Evolutionary conservation across 2,888 invertebrate genomes (phyloP).

Genomic region (Diarsia dahlii): DNA sequence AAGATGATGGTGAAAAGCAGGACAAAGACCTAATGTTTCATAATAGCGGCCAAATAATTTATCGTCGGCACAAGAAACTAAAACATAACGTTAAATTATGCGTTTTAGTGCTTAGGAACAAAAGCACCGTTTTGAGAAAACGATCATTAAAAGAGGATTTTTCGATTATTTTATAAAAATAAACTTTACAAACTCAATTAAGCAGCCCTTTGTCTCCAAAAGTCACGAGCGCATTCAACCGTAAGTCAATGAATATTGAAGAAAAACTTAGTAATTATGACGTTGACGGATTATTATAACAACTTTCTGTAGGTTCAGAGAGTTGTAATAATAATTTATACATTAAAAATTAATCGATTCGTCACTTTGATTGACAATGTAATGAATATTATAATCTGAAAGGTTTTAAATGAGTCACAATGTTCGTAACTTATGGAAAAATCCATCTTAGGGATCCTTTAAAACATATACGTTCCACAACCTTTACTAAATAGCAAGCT

Average conservation of each 20-base stretch:
- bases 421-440: no score
- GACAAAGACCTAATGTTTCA: neutral
- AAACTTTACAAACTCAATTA: neutral
- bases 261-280: constrained; percentile 6
- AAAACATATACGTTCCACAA: neutral
- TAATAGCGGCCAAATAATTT: neutral
- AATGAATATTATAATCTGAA: neutral
- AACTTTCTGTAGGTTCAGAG: constrained; percentile 17
- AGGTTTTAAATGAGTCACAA: neutral
- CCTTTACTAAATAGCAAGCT: neutral
- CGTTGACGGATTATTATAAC: constrained; percentile 17
- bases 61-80: neutral
- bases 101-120: neutral
- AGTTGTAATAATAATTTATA: neutral
- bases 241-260: constrained; percentile 8
- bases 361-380: constrained; percentile 38
- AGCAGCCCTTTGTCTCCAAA: constrained; percentile 2
- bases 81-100: neutral
- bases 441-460: no score
- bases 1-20: no score
- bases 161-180: neutral
- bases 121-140: neutral
- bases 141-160: neutral
- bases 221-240: constrained; percentile 27
- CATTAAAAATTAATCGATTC: constrained; percentile 19